Evolutionary conservation across 2,888 invertebrate species (phyloP).

Genomic region (Yponomeuta malinellus): DNA sequence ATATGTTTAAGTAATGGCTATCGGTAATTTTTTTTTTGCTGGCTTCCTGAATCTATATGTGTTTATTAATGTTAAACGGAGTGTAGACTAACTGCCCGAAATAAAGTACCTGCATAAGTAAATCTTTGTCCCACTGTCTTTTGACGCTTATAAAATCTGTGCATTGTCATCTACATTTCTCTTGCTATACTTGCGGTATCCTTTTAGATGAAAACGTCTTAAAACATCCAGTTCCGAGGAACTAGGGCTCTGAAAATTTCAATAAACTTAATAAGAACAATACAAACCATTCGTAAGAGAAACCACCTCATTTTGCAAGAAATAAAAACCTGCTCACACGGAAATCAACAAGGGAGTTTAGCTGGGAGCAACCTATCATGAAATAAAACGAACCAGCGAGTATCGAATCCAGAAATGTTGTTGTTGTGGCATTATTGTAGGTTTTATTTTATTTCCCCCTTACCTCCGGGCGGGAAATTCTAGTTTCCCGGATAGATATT

Average conservation of each 20-base stretch:
- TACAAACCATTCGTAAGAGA: neutral
- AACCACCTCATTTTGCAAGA: neutral
- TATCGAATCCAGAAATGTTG: neutral
- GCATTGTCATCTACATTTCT: no score
- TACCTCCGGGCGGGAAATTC: conserved; percentile 50
- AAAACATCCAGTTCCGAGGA: no score
- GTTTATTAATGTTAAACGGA: no score
- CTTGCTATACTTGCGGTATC: no score
- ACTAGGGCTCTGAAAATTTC: neutral
- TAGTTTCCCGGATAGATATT: conserved; percentile 59
- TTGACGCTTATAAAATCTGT: no score
- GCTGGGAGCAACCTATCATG: neutral
- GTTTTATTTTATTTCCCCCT: conserved; percentile 28
- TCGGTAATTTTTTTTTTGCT: no score
- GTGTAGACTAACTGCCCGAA: no score
- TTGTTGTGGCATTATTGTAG: conserved; percentile 38
- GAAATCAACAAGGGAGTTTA: neutral
- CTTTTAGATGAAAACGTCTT: no score
- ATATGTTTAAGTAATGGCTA: no score
- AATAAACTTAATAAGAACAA: neutral
- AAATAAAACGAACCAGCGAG: neutral
- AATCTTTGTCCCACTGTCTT: no score
- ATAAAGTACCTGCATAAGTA: no score
- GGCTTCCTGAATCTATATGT: no score
- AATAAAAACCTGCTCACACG: neutral